Percentiles rank a stretch among this genome's conserved stretches.
Evolutionary conservation across 1,140 invertebrate species (phyloP).

Genomic region (Tetranychus urticae): DNA sequence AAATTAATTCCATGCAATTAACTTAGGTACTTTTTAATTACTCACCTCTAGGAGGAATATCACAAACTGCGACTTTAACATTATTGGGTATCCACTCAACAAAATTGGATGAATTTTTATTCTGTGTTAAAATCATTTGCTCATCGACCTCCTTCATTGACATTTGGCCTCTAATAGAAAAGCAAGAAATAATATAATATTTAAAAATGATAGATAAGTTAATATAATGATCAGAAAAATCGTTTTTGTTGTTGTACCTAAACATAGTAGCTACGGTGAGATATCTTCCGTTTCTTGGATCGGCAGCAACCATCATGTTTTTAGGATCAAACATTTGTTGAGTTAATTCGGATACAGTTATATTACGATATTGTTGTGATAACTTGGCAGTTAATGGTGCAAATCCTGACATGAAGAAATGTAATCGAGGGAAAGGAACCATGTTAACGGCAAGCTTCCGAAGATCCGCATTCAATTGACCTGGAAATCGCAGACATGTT

Average conservation of each 20-base stretch:
- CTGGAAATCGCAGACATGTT: constrained; percentile 30
- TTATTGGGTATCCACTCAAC: constrained; percentile 45
- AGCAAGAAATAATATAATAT: constrained; percentile 20
- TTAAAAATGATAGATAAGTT: too few relatives aligned
- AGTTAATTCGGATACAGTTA: constrained; percentile 67
- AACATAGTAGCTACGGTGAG: constrained; percentile 40
- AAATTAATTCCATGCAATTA: background rate
- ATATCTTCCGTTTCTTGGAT: constrained; percentile 37
- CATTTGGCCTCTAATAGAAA: constrained; percentile 29
- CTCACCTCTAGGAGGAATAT: constrained; percentile 35
- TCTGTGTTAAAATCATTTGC: constrained; percentile 35
- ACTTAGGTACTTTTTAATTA: background rate
- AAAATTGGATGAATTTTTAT: constrained; percentile 36
- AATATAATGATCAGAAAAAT: too few relatives aligned
- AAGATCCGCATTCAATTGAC: constrained; percentile 47
- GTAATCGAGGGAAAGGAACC: constrained; percentile 63
- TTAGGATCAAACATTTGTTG: constrained; percentile 33
- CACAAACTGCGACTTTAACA: constrained; percentile 22
- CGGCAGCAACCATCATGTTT: constrained; percentile 49
- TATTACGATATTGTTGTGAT: constrained; percentile 47
- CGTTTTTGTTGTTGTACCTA: constrained; percentile 17
- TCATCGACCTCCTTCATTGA: constrained; percentile 31
- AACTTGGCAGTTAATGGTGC: constrained; percentile 60
- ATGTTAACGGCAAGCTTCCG: constrained; percentile 89
- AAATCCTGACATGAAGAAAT: constrained; percentile 40